A percentile compares a stretch with the other conserved stretches of the same genome.
These are phyloP conservation scores for Orthosia gracilis DNA, from an alignment of 2,888 invertebrate species.

Conservation along the genomic window DNA sequence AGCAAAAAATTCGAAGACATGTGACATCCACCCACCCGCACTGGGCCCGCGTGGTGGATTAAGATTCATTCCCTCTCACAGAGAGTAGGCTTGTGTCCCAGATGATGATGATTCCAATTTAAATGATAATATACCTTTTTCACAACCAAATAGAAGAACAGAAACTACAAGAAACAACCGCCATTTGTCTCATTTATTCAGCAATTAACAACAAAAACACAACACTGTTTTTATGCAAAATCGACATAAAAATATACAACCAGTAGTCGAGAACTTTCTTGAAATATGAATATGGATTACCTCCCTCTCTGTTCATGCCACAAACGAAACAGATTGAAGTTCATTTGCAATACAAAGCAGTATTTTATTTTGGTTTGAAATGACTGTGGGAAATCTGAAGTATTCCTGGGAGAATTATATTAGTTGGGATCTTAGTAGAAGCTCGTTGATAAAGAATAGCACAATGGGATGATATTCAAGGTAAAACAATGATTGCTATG, in stretches of 20 bases:
- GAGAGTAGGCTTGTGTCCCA: no score
- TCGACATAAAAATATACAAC: conserved; percentile 32
- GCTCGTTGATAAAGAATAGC: no score
- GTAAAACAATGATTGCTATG: no score
- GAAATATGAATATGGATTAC: conserved; percentile 54
- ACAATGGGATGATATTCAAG: no score
- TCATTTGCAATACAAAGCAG: conserved; percentile 55
- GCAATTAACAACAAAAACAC: conserved; percentile 26
- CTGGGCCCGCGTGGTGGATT: no score
- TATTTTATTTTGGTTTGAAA: conserved; percentile 39
- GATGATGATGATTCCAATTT: neutral
- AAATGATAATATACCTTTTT: neutral
- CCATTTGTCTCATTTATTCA: conserved; percentile 31
- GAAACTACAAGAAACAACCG: conserved; percentile 7
- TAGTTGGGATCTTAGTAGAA: neutral
- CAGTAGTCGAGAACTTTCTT: conserved; percentile 33
- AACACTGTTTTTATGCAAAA: conserved; percentile 36
- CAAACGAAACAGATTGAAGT: conserved; percentile 43
- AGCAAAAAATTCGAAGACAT: no score
- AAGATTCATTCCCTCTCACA: no score
- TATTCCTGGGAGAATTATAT: neutral
- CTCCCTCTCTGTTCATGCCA: conserved; percentile 9
- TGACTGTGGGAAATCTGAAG: neutral
- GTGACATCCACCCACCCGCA: no score
- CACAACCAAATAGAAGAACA: neutral